Evolutionary conservation across 2,797 vertebrate genomes (phyloP).

Genomic region (Megaceryle alcyon): DNA sequence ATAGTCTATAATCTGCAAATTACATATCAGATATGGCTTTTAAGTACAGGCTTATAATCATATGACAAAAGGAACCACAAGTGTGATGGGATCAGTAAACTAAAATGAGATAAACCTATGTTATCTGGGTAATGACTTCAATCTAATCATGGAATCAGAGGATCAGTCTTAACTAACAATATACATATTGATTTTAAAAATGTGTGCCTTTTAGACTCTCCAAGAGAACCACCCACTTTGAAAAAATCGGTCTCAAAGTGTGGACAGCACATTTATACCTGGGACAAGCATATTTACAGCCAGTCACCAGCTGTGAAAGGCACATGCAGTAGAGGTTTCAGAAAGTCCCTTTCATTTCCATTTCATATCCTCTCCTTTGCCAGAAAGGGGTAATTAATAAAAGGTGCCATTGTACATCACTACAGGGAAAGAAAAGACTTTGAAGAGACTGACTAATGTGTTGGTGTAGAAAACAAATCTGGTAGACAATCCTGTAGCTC

Average conservation of each 20-base stretch:
- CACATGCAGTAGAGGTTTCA: background rate
- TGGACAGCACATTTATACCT: accelerated
- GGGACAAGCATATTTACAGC: accelerated
- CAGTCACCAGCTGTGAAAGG: background rate
- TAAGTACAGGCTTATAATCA: background rate
- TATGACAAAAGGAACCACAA: background rate
- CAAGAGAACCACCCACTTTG: background rate
- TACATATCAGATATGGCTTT: background rate
- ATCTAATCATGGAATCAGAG: background rate
- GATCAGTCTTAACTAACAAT: background rate
- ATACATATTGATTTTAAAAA: background rate
- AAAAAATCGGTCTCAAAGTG: background rate
- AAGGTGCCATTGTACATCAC: background rate
- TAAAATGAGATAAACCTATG: background rate
- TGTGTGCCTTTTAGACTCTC: background rate
- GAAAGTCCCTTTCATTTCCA: background rate
- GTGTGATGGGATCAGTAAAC: background rate
- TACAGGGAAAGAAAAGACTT: background rate
- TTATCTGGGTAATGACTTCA: background rate
- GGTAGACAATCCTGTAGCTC: background rate
- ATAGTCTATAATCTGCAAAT: background rate
- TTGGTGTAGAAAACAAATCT: background rate
- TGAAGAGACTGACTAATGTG: background rate
- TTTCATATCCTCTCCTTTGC: background rate
- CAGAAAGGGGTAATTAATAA: background rate